Evolutionary conservation across 2,113 vertebrate species (phyloP).

Genomic region (Lucifuga dentata): DNA sequence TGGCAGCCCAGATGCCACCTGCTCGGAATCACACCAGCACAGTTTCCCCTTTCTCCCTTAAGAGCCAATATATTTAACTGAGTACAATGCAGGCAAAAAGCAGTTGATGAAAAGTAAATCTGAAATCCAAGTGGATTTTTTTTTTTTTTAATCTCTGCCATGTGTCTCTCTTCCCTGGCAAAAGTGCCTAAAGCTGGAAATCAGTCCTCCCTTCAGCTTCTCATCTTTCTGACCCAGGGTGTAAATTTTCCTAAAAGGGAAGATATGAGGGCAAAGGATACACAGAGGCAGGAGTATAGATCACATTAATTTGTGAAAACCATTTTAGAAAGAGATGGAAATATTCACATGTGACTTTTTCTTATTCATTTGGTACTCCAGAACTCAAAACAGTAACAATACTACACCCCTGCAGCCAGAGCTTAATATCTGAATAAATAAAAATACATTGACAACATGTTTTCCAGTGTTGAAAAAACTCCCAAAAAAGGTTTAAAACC

Average conservation of each 20-base stretch:
- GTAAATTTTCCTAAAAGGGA: constrained; percentile 25
- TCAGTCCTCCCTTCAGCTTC: constrained; percentile 37
- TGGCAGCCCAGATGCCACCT: constrained; percentile 43
- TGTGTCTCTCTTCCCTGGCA: constrained; percentile 24
- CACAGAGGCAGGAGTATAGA: constrained; percentile 2
- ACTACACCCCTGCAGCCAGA: too few relatives aligned
- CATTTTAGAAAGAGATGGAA: constrained; percentile 4
- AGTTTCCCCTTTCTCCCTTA: constrained; percentile 10
- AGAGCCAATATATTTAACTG: constrained; percentile 44
- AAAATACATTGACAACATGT: too few relatives aligned
- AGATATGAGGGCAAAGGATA: constrained; percentile 18
- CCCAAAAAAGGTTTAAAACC: too few relatives aligned
- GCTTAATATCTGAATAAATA: too few relatives aligned
- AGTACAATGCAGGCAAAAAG: constrained; percentile 39
- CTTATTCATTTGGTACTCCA: neutral
- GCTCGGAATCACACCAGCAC: constrained; percentile 39
- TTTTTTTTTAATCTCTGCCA: constrained; percentile 49
- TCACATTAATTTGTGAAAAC: neutral
- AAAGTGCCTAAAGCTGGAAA: constrained; percentile 25
- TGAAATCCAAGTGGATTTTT: constrained; percentile 45
- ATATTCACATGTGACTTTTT: neutral
- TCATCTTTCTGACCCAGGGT: constrained; percentile 55
- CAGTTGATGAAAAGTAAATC: constrained; percentile 67
- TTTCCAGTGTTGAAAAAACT: too few relatives aligned
- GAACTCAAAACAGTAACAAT: neutral